Evolutionary conservation across 1,140 invertebrate species (phyloP), one percentile per base, ranked within the genome.

Genomic region (Varroa destructor): DNA sequence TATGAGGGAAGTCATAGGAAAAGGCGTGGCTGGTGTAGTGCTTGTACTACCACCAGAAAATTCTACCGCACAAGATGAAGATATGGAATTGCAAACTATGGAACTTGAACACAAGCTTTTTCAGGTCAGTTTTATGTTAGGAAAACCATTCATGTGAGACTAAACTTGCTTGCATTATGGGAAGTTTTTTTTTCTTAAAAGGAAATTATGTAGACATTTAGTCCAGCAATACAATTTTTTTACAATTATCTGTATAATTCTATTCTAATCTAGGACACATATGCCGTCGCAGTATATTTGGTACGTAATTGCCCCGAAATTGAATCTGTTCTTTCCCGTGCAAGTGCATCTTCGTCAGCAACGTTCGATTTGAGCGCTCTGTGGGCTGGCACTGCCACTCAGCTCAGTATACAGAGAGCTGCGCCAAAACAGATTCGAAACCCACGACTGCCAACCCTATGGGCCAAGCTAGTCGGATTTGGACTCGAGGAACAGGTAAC

Each of bases 401-500:
- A 67, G 61, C 61, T 67, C 40, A 67, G 40, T 40, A 67, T 67
- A 12, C 40, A 40, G 61, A 46, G 12, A 37, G 40, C 61, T 14
- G 61, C 61, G 3, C 61, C 61, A 12, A 40, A 67, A 67, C 37
- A 67, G 61, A 67, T 67, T 40, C 61, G 61, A 67, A n/a, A 12
- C 5, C 61, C 61, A 2, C 61, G 61, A 43, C 36, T 67, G 46
- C 61, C 61, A 67, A 67, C 61, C 14, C 36, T 67, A 14, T 85
- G 95, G 81, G 93, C 91, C 36, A 91, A 91, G 79, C 81, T 98
- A 61, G 81, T 86, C 67, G 90, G 90, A 0, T 85, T 85, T 76
- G 89, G 89, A 72, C 81, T 83, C 10, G 86, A 87, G 77, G 88
- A 88, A 73, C 89, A 90, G 46, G 46, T 51, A 51, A 51, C 8